Base-by-base conservation (phyloP, 2,888 invertebrate genomes). In the Trachelus iudaicus region DNA sequence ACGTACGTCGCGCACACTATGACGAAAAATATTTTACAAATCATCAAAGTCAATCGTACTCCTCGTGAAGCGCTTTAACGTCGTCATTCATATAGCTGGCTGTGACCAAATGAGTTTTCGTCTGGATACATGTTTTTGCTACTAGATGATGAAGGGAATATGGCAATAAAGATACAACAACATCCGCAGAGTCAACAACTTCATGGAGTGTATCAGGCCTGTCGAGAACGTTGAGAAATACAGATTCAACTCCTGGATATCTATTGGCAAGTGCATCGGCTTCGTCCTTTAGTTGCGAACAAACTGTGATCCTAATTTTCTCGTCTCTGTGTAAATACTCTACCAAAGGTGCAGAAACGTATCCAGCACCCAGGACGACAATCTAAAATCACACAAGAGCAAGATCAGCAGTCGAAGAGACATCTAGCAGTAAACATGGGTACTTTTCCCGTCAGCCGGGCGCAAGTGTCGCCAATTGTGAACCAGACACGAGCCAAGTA, bases 371-470 rank as follows among this genome's bases (percentile, higher is more conserved):
- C 15, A 99, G 93, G 3, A 99, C 96, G 13, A 99, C 94, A 0
- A 98, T 96, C 77, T 95, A 73, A 77, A 77, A 40, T 23, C 40
- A 99, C 0, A 96, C 96, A 0, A 98, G 96, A 0, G 99, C 99
- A 88, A 97, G 95, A 0, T 99, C 99, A 69, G 99, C 98, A 0
- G 99, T 99, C 15, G 99, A 93, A 3, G 99, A 96, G 13, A 99
- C 94, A 0, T 98, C 96, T 77, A 95, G 73, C 30, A 13, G 69
- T 31, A 30, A 30, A 30, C 23, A 69, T 11, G 6, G n/a, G n/a
- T n/a, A n/a, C n/a, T n/a, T n/a, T n/a, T n/a, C n/a, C n/a, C n/a
- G n/a, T n/a, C n/a, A n/a, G n/a, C n/a, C n/a, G n/a, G n/a, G n/a
- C n/a, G n/a, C n/a, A n/a, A n/a, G n/a, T n/a, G n/a, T n/a, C n/a